Evolutionary conservation across 2,888 invertebrate species (phyloP).

Genomic region (Byasa hedistus): DNA sequence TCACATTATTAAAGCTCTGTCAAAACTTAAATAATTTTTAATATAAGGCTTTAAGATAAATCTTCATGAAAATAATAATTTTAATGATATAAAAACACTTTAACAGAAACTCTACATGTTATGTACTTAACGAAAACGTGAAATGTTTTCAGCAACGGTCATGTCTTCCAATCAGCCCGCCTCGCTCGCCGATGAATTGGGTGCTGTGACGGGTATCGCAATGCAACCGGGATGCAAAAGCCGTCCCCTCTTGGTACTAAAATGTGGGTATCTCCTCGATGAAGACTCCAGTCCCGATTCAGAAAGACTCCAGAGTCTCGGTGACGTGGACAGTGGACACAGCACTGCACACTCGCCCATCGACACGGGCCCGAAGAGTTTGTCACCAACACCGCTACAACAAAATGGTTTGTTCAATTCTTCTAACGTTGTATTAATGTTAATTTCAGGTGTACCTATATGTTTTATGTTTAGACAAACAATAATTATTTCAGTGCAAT

Average conservation of each 20-base stretch:
- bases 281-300: conserved; percentile 93
- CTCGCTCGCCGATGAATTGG: conserved; percentile 85
- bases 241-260: conserved; percentile 83
- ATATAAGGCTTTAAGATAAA: too few relatives aligned
- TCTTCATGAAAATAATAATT: too few relatives aligned
- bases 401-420: conserved; percentile 59
- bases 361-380: conserved; percentile 90
- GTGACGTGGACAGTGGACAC: conserved; percentile 92
- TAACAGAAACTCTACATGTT: too few relatives aligned
- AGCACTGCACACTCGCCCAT: conserved; percentile 94
- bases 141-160: conserved; percentile 80
- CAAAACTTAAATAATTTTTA: too few relatives aligned
- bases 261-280: conserved; percentile 87
- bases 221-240: conserved; percentile 65
- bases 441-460: conserved; percentile 8
- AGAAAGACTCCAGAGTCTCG: conserved; percentile 86
- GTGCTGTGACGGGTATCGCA: conserved; percentile 65
- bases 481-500: conserved; percentile 31
- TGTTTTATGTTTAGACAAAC: conserved; percentile 17
- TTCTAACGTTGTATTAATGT: conserved; percentile 9
- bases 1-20: too few relatives aligned
- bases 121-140: too few relatives aligned
- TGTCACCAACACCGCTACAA: conserved; percentile 86
- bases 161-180: conserved; percentile 82
- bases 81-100: too few relatives aligned